Evolutionary conservation across 2,797 vertebrate genomes (phyloP).

Genomic region (Vespertilio murinus): DNA sequence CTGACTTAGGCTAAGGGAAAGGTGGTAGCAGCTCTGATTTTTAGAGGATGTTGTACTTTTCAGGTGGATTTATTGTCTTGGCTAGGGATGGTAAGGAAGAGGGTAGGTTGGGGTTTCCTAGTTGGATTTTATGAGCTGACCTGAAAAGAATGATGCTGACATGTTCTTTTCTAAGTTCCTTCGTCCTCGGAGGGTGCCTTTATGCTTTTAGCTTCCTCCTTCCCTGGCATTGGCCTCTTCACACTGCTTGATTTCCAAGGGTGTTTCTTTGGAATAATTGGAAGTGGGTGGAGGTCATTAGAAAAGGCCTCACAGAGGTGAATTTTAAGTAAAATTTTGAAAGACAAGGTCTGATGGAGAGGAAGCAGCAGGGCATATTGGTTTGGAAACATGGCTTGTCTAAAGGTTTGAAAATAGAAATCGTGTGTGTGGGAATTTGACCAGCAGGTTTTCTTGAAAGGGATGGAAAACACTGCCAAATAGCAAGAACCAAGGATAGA

Average conservation of each 20-base stretch:
- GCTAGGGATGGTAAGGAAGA: neutral
- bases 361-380: neutral
- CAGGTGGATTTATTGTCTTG: constrained; percentile 14
- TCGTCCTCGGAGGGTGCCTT: neutral
- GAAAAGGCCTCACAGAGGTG: neutral
- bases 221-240: neutral
- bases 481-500: neutral
- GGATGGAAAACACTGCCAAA: neutral
- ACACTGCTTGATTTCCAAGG: neutral
- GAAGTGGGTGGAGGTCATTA: neutral
- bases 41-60: neutral
- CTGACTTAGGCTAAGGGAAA: neutral
- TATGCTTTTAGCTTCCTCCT: neutral
- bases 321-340: constrained; percentile 43
- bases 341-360: neutral
- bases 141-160: neutral
- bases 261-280: constrained; percentile 30
- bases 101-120: neutral
- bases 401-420: constrained; percentile 27
- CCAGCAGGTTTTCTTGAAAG: constrained; percentile 25
- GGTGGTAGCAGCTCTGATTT: constrained; percentile 17
- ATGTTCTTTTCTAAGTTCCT: constrained; percentile 6
- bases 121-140: constrained; percentile 12
- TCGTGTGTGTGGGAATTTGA: neutral
- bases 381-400: neutral